Evolutionary conservation across 2,888 invertebrate genomes (phyloP).

Genomic region (Bugula neritina): DNA sequence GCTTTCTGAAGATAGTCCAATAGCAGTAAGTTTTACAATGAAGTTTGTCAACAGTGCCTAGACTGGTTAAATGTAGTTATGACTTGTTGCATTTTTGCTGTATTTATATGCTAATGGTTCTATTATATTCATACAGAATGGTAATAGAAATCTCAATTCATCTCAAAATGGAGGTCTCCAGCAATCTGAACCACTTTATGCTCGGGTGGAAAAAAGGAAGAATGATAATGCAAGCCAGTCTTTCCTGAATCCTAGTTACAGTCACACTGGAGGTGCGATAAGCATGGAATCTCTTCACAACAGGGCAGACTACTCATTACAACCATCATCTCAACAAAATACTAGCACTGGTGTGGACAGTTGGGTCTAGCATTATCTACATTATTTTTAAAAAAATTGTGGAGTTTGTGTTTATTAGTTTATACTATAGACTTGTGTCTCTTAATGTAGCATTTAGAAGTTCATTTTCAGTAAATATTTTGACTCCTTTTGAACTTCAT

Average conservation of each 20-base stretch:
- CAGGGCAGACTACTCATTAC: background rate
- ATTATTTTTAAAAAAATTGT: too few species aligned
- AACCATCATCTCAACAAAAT: background rate
- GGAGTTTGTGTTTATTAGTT: too few species aligned
- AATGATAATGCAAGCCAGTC: background rate
- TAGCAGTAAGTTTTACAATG: background rate
- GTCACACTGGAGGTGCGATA: background rate
- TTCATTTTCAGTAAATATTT: too few species aligned
- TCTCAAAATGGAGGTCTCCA: background rate
- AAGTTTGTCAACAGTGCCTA: too few species aligned
- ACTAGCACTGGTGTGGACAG: slow-evolving; percentile 9
- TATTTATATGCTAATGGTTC: background rate
- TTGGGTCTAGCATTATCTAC: slow-evolving; percentile 18
- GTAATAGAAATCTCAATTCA: too few species aligned
- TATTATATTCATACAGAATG: background rate
- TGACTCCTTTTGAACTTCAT: too few species aligned
- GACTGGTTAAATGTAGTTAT: too few species aligned
- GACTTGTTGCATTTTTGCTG: too few species aligned
- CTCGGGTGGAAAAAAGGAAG: slow-evolving; percentile 41
- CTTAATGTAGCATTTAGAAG: too few species aligned
- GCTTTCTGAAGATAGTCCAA: background rate
- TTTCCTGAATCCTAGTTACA: slow-evolving; percentile 11
- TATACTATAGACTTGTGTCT: too few species aligned
- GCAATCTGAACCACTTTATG: slow-evolving; percentile 43
- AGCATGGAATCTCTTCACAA: slow-evolving; percentile 14